Evolutionary conservation across 2,797 vertebrate genomes (phyloP).

Genomic region (Betta splendens): DNA sequence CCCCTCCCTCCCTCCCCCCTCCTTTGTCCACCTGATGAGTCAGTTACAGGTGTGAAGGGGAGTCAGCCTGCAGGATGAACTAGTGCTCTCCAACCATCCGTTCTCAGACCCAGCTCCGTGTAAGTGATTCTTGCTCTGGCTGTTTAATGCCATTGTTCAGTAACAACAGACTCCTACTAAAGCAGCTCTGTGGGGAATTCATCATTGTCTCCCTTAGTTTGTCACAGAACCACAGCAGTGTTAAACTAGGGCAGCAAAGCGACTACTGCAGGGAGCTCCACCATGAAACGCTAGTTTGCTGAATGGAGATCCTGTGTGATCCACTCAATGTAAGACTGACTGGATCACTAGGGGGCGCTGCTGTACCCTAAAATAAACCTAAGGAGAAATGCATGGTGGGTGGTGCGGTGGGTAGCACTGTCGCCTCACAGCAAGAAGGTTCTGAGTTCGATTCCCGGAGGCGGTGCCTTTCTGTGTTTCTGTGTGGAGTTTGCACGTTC

Average conservation of each 20-base stretch:
- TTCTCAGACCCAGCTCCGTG: too few species aligned
- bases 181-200: not conserved
- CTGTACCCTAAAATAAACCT: conserved; percentile 28
- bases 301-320: too few species aligned
- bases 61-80: too few species aligned
- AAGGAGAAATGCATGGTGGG: not conserved
- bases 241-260: not conserved
- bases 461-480: too few species aligned
- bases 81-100: too few species aligned
- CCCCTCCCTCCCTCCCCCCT: too few species aligned
- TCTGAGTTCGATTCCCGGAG: too few species aligned
- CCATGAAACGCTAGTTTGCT: not conserved
- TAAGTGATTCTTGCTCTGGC: not conserved
- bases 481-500: too few species aligned
- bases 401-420: too few species aligned
- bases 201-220: not conserved
- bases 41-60: too few species aligned
- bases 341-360: not conserved
- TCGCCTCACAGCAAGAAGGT: too few species aligned
- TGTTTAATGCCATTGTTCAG: not conserved
- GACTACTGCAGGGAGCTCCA: not conserved
- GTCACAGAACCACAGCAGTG: not conserved
- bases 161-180: not conserved
- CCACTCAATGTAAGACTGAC: not conserved
- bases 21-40: too few species aligned